Conservation (phyloP, 2,888 invertebrate species). For the Tachystola acroxantha region DNA sequence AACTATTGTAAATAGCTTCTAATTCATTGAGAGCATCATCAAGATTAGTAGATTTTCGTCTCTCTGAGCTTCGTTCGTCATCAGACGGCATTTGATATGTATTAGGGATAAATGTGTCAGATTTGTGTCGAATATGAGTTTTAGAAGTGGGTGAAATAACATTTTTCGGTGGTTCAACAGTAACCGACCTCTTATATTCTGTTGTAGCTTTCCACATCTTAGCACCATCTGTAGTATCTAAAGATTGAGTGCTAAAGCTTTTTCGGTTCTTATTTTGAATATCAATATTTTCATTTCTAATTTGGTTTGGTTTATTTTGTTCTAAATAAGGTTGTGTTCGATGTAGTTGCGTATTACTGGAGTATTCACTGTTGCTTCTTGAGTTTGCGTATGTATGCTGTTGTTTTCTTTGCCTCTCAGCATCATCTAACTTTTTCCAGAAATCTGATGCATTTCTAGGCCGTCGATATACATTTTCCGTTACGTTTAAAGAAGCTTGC, state of each 20-base stretch:
- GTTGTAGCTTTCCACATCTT: slow-evolving; percentile 72
- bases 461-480: slow-evolving; percentile 48
- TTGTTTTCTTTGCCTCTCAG: slow-evolving; percentile 57
- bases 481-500: slow-evolving; percentile 52
- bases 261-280: slow-evolving; percentile 50
- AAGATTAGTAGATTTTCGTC: slow-evolving; percentile 86
- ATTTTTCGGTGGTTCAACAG: slow-evolving; percentile 52
- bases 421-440: slow-evolving; percentile 81
- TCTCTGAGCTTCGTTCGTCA: slow-evolving; percentile 67
- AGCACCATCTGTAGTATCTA: slow-evolving; percentile 58
- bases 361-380: slow-evolving; percentile 59
- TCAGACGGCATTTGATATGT: slow-evolving; percentile 63
- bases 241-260: slow-evolving; percentile 38
- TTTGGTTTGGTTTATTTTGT: slow-evolving; percentile 26
- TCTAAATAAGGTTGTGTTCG: slow-evolving; percentile 36
- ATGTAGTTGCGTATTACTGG: slow-evolving; percentile 38
- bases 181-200: slow-evolving; percentile 63
- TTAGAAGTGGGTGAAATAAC: slow-evolving; percentile 52
- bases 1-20: slow-evolving; percentile 93
- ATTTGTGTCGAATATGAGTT: slow-evolving; percentile 67
- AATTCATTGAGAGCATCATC: slow-evolving; percentile 93
- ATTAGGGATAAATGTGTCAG: slow-evolving; percentile 57
- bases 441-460: slow-evolving; percentile 79
- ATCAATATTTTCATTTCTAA: slow-evolving; percentile 36
- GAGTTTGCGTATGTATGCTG: slow-evolving; percentile 50